Conservation (phyloP, 2,797 vertebrate species). For the Tenualosa ilisha region DNA sequence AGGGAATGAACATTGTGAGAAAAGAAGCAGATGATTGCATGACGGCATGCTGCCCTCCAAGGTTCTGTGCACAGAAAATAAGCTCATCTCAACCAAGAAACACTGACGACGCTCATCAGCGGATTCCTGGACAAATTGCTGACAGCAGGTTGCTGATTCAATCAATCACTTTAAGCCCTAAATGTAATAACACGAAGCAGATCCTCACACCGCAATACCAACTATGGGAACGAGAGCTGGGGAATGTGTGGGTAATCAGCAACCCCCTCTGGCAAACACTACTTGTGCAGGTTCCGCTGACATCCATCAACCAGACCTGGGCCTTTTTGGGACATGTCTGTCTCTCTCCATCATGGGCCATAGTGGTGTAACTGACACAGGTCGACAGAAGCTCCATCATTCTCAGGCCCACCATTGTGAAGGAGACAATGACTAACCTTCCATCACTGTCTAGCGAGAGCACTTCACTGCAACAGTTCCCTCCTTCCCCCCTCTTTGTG, state of each 20-base stretch:
- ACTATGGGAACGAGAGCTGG: background rate
- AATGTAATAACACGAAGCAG: background rate
- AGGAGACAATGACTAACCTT: background rate
- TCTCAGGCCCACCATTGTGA: background rate
- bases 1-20: background rate
- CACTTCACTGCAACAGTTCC: background rate
- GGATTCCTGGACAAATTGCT: background rate
- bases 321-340: background rate
- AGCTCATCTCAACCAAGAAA: background rate
- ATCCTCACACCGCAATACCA: background rate
- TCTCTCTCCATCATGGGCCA: background rate
- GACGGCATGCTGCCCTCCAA: background rate
- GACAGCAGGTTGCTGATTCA: background rate
- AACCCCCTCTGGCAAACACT: background rate
- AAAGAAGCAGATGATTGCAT: background rate
- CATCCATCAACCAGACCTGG: background rate
- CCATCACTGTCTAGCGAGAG: constrained; percentile 4
- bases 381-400: background rate
- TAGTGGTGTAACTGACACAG: background rate
- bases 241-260: background rate
- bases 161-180: background rate
- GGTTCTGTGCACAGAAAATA: background rate
- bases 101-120: background rate
- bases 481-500: background rate
- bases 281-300: background rate